phyloP scores from a whole-genome alignment of 2,797 vertebrate genomes.

The Phylloscopus collybita region DNA sequence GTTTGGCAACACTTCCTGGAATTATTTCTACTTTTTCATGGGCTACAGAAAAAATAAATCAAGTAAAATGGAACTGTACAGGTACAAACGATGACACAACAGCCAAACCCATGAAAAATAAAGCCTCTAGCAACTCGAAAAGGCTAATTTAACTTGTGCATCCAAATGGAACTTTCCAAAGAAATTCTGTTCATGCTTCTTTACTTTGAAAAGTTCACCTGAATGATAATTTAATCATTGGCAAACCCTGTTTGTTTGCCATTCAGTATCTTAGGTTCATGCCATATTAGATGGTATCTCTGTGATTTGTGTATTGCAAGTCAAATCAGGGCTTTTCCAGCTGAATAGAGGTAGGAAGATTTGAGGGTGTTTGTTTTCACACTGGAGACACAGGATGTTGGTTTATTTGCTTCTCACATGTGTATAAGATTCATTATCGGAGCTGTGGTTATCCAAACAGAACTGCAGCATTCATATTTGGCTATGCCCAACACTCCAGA shows the following conservation, averaged over 20 bases:
- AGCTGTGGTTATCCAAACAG: not conserved
- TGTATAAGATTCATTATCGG: not conserved
- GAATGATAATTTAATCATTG: not conserved
- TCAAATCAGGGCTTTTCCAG: not conserved
- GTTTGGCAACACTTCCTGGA: not conserved
- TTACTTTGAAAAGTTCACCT: not conserved
- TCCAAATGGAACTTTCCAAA: not conserved
- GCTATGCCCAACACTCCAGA: not conserved
- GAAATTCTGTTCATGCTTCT: not conserved
- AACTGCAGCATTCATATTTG: not conserved
- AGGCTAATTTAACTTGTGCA: not conserved
- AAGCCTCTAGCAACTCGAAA: not conserved
- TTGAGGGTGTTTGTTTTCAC: not conserved
- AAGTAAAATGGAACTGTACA: not conserved
- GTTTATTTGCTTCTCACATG: not conserved
- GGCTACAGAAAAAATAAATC: not conserved
- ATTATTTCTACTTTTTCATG: not conserved
- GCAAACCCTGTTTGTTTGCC: not conserved
- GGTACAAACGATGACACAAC: not conserved
- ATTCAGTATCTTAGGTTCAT: not conserved
- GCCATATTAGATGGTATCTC: not conserved
- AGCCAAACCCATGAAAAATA: not conserved
- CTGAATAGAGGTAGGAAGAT: not conserved
- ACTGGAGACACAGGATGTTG: not conserved
- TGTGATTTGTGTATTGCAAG: not conserved